These are phyloP conservation scores for Bufo gargarizans DNA, from an alignment of 2,113 vertebrate species.

Conservation along the genomic window DNA sequence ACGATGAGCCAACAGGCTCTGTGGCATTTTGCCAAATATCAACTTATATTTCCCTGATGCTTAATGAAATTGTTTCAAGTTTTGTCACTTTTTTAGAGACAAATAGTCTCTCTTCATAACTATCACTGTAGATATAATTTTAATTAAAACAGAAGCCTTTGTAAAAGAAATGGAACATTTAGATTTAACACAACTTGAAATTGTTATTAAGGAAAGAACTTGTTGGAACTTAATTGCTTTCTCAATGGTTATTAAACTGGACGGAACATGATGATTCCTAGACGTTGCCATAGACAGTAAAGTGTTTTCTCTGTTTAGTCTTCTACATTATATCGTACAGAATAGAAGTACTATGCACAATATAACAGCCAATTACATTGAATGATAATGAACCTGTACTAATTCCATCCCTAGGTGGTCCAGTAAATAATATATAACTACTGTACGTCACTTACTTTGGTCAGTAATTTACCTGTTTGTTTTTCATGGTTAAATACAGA, in stretches of 20 bases:
- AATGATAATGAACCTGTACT: conserved; percentile 18
- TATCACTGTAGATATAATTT: background rate
- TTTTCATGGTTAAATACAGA: conserved; percentile 6
- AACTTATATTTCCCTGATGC: background rate
- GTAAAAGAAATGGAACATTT: conserved; percentile 19
- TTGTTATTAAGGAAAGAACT: background rate
- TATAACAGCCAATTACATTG: background rate
- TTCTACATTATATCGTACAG: conserved; percentile 2
- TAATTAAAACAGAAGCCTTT: background rate
- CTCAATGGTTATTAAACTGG: background rate
- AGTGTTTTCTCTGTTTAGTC: background rate
- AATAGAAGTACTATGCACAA: background rate
- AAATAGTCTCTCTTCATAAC: background rate
- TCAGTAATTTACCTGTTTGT: conserved; percentile 33
- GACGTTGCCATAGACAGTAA: background rate
- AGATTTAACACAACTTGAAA: background rate
- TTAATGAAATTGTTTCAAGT: background rate
- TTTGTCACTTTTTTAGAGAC: background rate
- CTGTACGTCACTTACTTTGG: background rate
- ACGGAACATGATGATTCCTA: background rate
- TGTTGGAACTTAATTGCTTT: conserved; percentile 22
- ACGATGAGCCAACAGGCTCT: background rate
- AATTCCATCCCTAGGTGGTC: background rate
- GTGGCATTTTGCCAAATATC: conserved; percentile 1
- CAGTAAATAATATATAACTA: conserved; percentile 19